These are phyloP conservation scores for Phoeniculus purpureus DNA, from an alignment of 2,797 vertebrate species.

Conservation along the genomic window DNA sequence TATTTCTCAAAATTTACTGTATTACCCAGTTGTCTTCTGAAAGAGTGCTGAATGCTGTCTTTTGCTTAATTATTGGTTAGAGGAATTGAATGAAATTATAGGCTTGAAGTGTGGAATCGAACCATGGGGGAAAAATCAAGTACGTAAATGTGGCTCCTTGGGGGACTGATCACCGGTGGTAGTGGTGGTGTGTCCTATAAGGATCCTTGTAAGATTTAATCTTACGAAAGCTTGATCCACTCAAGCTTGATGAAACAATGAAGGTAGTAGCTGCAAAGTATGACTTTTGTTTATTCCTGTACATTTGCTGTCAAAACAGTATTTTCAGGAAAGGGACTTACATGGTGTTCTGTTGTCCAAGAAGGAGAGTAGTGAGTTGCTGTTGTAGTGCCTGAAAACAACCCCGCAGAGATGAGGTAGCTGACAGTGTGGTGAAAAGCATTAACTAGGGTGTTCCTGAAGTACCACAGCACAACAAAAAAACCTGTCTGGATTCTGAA, in stretches of 20 bases:
- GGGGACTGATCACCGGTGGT: background rate
- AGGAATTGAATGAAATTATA: background rate
- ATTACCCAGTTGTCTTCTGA: background rate
- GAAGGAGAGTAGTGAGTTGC: background rate
- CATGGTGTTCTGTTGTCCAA: background rate
- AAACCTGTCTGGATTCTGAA: background rate
- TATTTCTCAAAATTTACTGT: background rate
- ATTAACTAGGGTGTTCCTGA: background rate
- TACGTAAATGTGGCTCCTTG: background rate
- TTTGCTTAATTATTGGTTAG: background rate
- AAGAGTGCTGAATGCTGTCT: accelerated
- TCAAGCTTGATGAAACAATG: background rate
- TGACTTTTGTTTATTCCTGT: background rate
- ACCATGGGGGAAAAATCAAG: accelerated
- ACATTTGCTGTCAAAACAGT: background rate
- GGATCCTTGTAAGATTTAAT: background rate
- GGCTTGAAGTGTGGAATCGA: background rate
- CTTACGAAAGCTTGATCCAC: background rate
- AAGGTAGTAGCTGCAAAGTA: background rate
- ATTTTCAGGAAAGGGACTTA: background rate
- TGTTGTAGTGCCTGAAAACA: background rate
- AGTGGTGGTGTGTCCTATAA: background rate
- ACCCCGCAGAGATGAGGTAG: background rate
- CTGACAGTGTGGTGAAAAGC: background rate
- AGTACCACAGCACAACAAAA: background rate